Evolutionary conservation across 2,113 vertebrate species (phyloP), one percentile per base, ranked within the genome.

Genomic region (Bolborhynchus lineola): DNA sequence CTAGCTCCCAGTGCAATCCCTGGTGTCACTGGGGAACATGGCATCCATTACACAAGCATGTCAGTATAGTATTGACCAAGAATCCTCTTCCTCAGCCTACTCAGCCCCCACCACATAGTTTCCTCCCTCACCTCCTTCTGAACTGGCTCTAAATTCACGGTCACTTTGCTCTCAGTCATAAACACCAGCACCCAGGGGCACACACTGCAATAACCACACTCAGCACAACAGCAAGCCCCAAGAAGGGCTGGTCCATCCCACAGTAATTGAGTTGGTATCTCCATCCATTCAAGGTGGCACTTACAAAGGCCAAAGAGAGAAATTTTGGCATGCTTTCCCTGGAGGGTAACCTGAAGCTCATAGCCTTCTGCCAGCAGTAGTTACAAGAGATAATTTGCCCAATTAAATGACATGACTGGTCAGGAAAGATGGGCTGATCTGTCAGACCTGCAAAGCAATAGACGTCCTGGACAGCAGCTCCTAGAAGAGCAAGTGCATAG

Each of bases 141-240:
- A 99, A 62, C 97, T 98, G 69, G 80, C 97, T 83, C 93, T 97
- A 33, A 95, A 97, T 76, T 97, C 98, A 33, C 98, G 98, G 98
- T 97, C 18, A 98, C 99, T 26, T 98, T 99, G 77, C 98, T 98
- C 57, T 97, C 98, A 64, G 98, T 98, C 39, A 98, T 98, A 92
- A 99, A 98, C 82, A 95, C 98, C 37, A 99, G 99, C 63, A 97
- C 98, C 83, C 99, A 98, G 82, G 98, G 98, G 95, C 98, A 98
- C 95, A 98, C 20, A 81, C 98, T 57, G 83, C 97, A 19, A 93
- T 96, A 35, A 98, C 98, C 81, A 98, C 97, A 18, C 97, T 98
- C 71, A 98, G 98, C 88, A 93, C 98, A 82, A 98, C 97, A 33
- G 96, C 98, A 46, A 91, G 97, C 98, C 14, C 98, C 98, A 96